phyloP scores from a whole-genome alignment of 2,113 vertebrate species.

The Ascaphus truei region DNA sequence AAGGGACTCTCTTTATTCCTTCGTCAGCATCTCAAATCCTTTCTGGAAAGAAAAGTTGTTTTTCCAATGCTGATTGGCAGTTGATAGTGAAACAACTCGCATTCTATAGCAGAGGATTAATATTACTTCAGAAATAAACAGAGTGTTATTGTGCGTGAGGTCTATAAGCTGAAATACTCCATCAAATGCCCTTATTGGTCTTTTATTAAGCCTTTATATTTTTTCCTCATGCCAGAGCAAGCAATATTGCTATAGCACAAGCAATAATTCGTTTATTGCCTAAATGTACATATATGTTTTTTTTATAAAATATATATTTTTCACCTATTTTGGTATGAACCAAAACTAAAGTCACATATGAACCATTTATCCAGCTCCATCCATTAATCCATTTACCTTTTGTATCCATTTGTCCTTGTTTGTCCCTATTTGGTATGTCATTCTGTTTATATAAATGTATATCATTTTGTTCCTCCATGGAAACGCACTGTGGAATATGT shows the following conservation, averaged over 20 bases:
- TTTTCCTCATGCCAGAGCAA: background rate
- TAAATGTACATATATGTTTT: too few species aligned
- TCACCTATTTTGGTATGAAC: too few species aligned
- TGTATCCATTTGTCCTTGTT: too few species aligned
- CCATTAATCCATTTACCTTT: too few species aligned
- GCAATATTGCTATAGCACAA: background rate
- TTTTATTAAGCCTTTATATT: background rate
- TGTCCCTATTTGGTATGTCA: too few species aligned
- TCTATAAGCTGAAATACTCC: background rate
- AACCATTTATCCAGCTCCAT: too few species aligned
- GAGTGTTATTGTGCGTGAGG: background rate
- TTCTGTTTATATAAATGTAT: too few species aligned
- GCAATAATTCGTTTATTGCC: too few species aligned
- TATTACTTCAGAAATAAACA: constrained; percentile 26
- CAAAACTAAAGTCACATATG: too few species aligned
- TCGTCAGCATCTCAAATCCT: constrained; percentile 25
- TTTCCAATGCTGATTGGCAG: constrained; percentile 25
- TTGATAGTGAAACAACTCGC: background rate
- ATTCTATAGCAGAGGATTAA: background rate
- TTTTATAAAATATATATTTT: too few species aligned
- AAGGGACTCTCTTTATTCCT: constrained; percentile 16
- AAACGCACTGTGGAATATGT: too few species aligned
- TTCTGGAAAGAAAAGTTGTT: constrained; percentile 30
- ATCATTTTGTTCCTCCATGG: too few species aligned
- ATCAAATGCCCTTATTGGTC: background rate